These are phyloP conservation scores for Entomobrya proxima DNA, from an alignment of 2,888 invertebrate species.

Conservation along the genomic window DNA sequence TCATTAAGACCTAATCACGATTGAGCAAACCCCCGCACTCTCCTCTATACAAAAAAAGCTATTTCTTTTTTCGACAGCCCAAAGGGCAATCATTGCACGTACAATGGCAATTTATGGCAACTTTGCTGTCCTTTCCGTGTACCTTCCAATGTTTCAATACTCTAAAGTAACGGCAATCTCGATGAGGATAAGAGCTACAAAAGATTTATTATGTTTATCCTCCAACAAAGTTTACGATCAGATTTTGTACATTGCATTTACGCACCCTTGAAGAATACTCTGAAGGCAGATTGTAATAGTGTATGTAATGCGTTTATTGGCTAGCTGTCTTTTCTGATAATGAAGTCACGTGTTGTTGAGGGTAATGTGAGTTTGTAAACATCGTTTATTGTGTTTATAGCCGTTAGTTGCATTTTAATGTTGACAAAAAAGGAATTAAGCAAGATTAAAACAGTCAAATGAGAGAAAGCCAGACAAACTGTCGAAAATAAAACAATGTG, in stretches of 20 bases:
- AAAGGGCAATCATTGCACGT: conserved; percentile 59
- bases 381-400: too few relatives aligned
- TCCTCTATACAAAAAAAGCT: neutral
- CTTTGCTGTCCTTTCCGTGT: neutral
- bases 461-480: too few relatives aligned
- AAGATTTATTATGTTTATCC: conserved; percentile 53
- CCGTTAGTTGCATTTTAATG: too few relatives aligned
- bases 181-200: neutral
- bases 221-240: conserved; percentile 41
- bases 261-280: neutral
- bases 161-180: neutral
- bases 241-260: neutral
- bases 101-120: conserved; percentile 48
- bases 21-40: conserved; percentile 6
- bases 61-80: conserved; percentile 60
- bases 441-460: too few relatives aligned
- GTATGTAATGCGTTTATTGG: neutral
- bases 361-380: neutral
- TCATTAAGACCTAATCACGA: conserved; percentile 60
- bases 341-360: conserved; percentile 38
- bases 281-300: neutral
- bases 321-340: conserved; percentile 39
- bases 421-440: too few relatives aligned
- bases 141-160: too few relatives aligned
- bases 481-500: too few relatives aligned